Percentiles rank a stretch among this genome's conserved stretches.
phyloP scores from a whole-genome alignment of 2,888 invertebrate genomes.

The Drosophila macrospina region DNA sequence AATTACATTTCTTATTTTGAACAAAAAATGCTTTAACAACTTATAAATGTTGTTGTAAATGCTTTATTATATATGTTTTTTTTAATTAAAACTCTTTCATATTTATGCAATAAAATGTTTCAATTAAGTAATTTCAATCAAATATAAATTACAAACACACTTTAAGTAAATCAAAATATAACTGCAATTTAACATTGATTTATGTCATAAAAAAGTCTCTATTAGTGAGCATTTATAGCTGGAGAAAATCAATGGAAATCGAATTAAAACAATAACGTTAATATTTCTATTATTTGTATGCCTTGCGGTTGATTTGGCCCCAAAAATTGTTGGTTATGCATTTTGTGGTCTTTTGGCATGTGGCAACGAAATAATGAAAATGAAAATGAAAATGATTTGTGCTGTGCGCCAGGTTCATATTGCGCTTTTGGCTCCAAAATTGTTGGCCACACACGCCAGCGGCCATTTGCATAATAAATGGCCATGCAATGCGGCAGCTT shows the following conservation, averaged over 20 bases:
- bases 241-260: constrained; percentile 18
- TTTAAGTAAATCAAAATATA: no score
- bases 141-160: neutral
- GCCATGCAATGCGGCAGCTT: constrained; percentile 47
- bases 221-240: neutral
- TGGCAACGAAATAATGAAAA: constrained; percentile 53
- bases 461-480: constrained; percentile 75
- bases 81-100: no score
- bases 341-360: constrained; percentile 20
- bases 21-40: no score
- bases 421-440: constrained; percentile 61
- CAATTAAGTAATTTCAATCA: neutral
- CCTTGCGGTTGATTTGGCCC: constrained; percentile 46
- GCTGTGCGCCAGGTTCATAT: constrained; percentile 39
- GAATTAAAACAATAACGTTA: constrained; percentile 33
- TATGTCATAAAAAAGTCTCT: no score
- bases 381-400: constrained; percentile 65
- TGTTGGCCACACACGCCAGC: constrained; percentile 59
- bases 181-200: no score
- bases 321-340: constrained; percentile 39
- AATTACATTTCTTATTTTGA: no score
- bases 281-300: constrained; percentile 48
- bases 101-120: neutral
- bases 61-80: no score
- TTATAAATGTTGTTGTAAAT: no score